Evolutionary conservation across 92 coral and sea anemone genomes (phyloP).

Genomic region (Palythoa caribaeorum): DNA sequence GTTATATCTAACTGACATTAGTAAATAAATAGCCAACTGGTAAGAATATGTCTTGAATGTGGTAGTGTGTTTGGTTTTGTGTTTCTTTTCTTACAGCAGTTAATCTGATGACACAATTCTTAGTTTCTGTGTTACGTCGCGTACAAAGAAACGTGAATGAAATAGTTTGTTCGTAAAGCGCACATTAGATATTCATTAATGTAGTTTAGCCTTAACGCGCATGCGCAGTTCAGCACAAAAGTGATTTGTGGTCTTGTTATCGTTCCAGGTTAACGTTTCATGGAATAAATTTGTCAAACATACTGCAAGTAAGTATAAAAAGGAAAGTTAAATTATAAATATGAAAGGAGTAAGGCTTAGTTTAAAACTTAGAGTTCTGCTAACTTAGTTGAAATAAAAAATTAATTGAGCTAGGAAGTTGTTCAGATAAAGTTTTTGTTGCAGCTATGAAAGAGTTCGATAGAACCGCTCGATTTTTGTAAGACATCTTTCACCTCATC

Average conservation of each 20-base stretch:
- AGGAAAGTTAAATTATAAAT: too few species aligned
- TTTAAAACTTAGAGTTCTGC: too few species aligned
- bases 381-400: too few species aligned
- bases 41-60: background rate
- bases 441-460: too few species aligned
- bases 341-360: too few species aligned
- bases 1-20: background rate
- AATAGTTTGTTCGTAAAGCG: background rate
- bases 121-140: background rate
- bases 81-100: background rate
- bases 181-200: background rate
- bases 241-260: background rate
- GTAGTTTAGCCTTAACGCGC: slow-evolving; percentile 50
- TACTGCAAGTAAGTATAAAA: slow-evolving; percentile 73
- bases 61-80: slow-evolving; percentile 12
- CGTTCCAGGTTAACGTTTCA: slow-evolving; percentile 77
- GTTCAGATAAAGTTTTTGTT: too few species aligned
- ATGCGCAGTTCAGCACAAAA: slow-evolving; percentile 65
- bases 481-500: too few species aligned
- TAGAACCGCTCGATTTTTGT: too few species aligned
- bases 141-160: background rate
- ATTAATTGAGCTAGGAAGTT: too few species aligned
- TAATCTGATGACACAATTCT: background rate
- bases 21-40: background rate
- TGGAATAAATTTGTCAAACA: slow-evolving; percentile 94